Evolutionary conservation across 2,113 vertebrate genomes (phyloP).

Genomic region (Misgurnus mizolepis): DNA sequence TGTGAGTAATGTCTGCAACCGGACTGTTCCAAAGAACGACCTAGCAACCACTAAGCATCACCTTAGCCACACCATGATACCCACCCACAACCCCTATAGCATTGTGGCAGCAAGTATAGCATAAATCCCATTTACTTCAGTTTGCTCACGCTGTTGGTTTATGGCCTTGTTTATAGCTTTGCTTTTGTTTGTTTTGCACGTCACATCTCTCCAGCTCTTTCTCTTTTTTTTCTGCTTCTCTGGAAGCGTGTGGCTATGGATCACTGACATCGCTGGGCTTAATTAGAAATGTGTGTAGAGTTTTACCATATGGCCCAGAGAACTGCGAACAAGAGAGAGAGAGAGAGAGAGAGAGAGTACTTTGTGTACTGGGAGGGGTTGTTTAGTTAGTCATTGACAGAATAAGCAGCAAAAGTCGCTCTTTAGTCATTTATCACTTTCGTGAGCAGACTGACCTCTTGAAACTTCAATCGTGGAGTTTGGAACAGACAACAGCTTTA

Average conservation of each 20-base stretch:
- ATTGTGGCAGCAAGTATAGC: no score
- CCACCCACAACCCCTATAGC: no score
- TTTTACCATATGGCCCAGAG: conserved; percentile 70
- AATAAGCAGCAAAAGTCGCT: conserved; percentile 58
- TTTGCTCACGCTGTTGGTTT: not conserved
- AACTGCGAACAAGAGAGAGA: conserved; percentile 52
- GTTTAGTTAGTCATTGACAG: conserved; percentile 69
- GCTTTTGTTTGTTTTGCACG: not conserved
- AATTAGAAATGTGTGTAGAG: conserved; percentile 76
- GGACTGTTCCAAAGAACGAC: no score
- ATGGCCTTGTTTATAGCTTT: not conserved
- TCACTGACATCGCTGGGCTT: conserved; percentile 67
- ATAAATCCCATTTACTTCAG: no score
- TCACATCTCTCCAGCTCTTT: not conserved
- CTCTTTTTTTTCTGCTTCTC: not conserved
- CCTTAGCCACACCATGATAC: no score
- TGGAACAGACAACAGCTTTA: conserved; percentile 13
- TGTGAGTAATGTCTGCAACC: no score
- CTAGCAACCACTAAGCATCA: no score
- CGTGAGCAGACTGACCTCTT: conserved; percentile 53
- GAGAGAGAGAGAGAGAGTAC: conserved; percentile 53
- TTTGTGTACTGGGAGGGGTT: conserved; percentile 63
- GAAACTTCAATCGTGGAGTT: not conserved
- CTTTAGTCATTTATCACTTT: conserved; percentile 53
- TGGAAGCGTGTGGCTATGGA: conserved; percentile 32